Evolutionary conservation across 2,888 invertebrate species (phyloP), one percentile per base, ranked within the genome.

Genomic region (Slavum lentiscoides): DNA sequence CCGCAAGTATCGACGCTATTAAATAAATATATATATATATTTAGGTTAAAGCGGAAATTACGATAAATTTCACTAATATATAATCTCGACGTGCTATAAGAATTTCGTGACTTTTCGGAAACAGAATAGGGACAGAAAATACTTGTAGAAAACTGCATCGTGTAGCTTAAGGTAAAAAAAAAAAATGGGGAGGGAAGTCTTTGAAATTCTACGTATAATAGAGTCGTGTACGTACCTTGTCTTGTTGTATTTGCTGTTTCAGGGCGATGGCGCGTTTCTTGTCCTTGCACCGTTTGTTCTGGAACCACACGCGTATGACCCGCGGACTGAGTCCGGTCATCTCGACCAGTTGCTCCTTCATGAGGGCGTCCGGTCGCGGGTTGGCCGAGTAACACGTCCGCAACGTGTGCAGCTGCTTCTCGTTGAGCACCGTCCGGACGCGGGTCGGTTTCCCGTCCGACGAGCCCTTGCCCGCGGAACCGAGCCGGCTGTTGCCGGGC

Each of bases 301-400:
- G 98, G 90, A 98, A 99, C 99, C 99, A 99, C 82, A 99, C 99
- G 86, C 99, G 91, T 87, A 99, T 99, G 85, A 99, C 99, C 21
- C 99, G 89, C 30, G 98, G 98, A 85, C 96, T 97, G 74, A 99
- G 91, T 0, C 96, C 93, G 21, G 99, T 99, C 98, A 98, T 97
- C 88, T 99, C 98, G 64, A 98, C 98, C 83, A 99, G 91, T 87
- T 98, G 98, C 87, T 99, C 99, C 89, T 99, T 99, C 96, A 98
- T 97, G 83, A 98, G 91, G 62, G 99, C 98, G 88, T 99, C 99
- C 61, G 99, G 99, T 74, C 99, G 90, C 82, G 98, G 97, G 88
- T 99, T 99, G 82, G 97, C 96, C 82, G 94, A 94, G 89, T 99
- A 99, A 88, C 98, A 98, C 83, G 97, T 97, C 88, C 98, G 91